These are phyloP conservation scores for Blastomussa wellsi DNA, from an alignment of 92 coral and sea anemone genomes.

Conservation along the genomic window DNA sequence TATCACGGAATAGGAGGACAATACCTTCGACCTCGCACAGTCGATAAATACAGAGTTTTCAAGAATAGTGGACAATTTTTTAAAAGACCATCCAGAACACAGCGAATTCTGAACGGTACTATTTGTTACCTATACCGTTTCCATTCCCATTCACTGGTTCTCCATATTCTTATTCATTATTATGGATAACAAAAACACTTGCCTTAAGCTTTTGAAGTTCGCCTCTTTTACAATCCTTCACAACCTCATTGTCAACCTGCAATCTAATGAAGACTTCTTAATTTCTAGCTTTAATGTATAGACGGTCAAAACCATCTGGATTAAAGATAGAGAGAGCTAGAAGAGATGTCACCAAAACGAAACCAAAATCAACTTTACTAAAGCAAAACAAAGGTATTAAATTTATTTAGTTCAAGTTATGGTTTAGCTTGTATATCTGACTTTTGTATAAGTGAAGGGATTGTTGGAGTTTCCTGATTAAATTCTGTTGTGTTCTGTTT, in stretches of 20 bases:
- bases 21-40: slow-evolving; percentile 24
- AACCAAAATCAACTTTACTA: neutral
- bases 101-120: slow-evolving; percentile 21
- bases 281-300: neutral
- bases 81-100: slow-evolving; percentile 36
- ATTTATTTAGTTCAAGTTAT: neutral
- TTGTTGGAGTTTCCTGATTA: neutral
- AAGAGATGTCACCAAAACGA: neutral
- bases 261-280: neutral
- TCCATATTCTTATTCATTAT: no score
- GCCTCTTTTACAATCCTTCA: neutral
- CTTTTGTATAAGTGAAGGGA: neutral
- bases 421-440: neutral
- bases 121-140: neutral
- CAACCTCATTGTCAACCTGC: neutral
- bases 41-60: slow-evolving; percentile 17
- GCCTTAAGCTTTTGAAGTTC: neutral
- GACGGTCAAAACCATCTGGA: neutral
- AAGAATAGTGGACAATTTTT: slow-evolving; percentile 20
- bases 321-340: neutral
- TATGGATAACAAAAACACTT: no score
- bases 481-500: neutral
- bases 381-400: slow-evolving; percentile 17
- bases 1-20: slow-evolving; percentile 40
- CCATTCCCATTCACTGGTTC: no score